Base-by-base conservation (phyloP, 2,888 invertebrate species). In the Allophyes oxyacanthae region DNA sequence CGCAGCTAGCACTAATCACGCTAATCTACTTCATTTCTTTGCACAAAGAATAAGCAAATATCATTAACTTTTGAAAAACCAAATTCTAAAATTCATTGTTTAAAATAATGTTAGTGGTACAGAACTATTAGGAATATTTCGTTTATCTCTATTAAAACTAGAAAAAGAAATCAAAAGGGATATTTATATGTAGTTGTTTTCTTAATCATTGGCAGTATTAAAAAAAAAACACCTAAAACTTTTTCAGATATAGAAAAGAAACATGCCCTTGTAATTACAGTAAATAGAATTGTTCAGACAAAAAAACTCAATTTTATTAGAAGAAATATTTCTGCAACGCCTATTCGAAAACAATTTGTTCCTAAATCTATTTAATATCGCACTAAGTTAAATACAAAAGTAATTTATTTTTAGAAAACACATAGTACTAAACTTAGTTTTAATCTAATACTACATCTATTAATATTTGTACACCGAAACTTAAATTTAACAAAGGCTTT, bases 1-100 rank as follows among this genome's bases (percentile, higher is more conserved):
- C 26, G 43, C 53, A 11, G 41, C 45, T 34, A 30, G 42, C 50
- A 51, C 59, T 58, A 58, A 56, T 37, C 56, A 51, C 43, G 43
- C 14, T 55, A 30, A 58, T 53, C 41, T 40, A 53, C 34, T 10
- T 38, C 26, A 37, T 38, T 43, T 44, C 11, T 40, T 53, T 43
- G 13, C 36, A 36, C 11, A 11, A 38, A 11, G 5, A 14, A 14
- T 34, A 36, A 6, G 26, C 43, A 2, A 25, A 26, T 41, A 25
- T 11, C 0, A 46, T 40, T 14, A 30, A 7, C 4, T 56, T 32
- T 28, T 30, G 11, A 20, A 30, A 30, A 51, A 25, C 8, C 2
- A n/a, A 34, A n/a, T 11, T 25, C 13, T n/a, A n/a, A 8, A 37
- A 45, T 36, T 28, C 7, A 20, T 33, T 30, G 5, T 15, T 9